Base-by-base conservation (phyloP, 2,797 vertebrate species). In the Sebastes glaucus region DNA sequence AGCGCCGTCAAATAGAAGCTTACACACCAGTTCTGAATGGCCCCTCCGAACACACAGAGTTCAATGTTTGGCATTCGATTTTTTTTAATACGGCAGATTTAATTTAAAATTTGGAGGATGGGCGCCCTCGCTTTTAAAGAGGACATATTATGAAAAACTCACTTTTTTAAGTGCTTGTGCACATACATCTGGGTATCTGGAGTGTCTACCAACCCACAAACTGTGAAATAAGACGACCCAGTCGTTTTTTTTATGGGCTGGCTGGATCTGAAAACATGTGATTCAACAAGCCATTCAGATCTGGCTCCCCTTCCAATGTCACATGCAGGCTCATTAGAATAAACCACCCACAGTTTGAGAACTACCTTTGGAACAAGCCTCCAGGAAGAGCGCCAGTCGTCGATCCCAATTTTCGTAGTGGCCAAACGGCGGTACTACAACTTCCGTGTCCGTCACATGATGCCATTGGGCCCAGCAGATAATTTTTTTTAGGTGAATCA, bases 1-100 rank as follows among this genome's bases (percentile, higher is more conserved):
- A 91, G 88, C 69, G 86, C 86, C 16, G 76, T 89, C 89, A 89
- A 87, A 80, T 70, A 88, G 74, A 83, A 86, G 90, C 89, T 92
- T 88, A 83, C 78, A 63, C 83, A 78, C 82, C 67, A 71, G 79
- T 80, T 72, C 22, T 88, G 77, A 87, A 74, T 53, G 81, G 74
- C 64, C 62, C 65, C 60, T 69, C 22, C 4, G 8, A 87, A 46
- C 42, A 78, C 65, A 86, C 62, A 74, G 33, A 82, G 83, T 87
- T 86, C 76, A 79, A 60, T 57, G 68, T 87, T 86, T 77, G 77
- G 74, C 65, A 71, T 67, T 35, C 2, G 1, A 63, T 77, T 73
- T 78, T 35, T 70, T 83, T 86, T 79, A 80, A 85, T 25, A 33
- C 30, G 27, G 65, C 49, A 20, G 52, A 81, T 84, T 90, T 71